phyloP scores from a whole-genome alignment of 1,140 invertebrate species.

The Orius laevigatus region DNA sequence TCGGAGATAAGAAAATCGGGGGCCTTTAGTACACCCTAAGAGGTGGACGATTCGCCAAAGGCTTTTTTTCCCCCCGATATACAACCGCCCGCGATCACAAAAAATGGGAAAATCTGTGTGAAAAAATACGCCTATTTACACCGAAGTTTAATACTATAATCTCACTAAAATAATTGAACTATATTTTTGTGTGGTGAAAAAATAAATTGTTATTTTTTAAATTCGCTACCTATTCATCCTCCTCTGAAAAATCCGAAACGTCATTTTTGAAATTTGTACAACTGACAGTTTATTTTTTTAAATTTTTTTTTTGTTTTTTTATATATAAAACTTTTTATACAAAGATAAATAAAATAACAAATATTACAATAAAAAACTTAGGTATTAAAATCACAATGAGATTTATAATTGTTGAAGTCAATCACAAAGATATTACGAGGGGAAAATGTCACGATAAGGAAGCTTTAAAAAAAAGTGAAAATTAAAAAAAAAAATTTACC shows the following conservation, averaged over 20 bases:
- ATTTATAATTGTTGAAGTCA: no score
- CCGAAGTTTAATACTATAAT: constrained; percentile 14
- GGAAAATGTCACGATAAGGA: no score
- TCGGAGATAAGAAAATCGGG: no score
- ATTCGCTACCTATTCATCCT: constrained; percentile 5
- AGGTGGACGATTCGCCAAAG: background rate
- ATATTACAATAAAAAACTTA: no score
- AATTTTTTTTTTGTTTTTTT: constrained; percentile 6
- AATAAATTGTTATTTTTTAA: constrained; percentile 14
- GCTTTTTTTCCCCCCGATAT: background rate
- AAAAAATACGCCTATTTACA: constrained; percentile 15
- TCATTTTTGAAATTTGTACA: no score
- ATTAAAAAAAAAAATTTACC: no score
- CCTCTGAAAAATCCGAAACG: no score
- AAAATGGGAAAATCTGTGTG: constrained; percentile 5
- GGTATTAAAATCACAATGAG: no score
- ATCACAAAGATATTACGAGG: no score
- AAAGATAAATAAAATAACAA: no score
- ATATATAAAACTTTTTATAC: background rate
- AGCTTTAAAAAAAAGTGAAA: no score
- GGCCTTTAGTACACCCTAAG: no score
- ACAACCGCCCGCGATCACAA: constrained; percentile 8
- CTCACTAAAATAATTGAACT: constrained; percentile 16
- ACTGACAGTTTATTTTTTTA: background rate
- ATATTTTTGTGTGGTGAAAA: constrained; percentile 14